Percentiles rank a stretch among this genome's conserved stretches.
These are phyloP conservation scores for Pilophorus perplexus DNA, from an alignment of 2,888 invertebrate species.

Conservation along the genomic window DNA sequence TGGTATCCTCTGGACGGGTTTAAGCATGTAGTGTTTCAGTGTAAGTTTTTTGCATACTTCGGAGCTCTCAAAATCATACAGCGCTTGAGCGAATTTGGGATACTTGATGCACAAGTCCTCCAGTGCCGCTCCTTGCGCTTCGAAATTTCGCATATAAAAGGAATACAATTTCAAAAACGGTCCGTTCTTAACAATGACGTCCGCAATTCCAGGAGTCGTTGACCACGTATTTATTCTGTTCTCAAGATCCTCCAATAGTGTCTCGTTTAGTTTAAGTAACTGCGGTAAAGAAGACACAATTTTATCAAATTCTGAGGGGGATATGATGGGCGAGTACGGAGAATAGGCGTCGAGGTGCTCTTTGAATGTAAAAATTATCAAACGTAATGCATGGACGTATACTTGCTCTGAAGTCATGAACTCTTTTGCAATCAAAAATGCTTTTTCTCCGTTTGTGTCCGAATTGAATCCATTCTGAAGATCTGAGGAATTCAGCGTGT, in stretches of 20 bases:
- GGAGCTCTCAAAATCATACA: slow-evolving; percentile 56
- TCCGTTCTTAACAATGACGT: slow-evolving; percentile 60
- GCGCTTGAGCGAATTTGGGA: slow-evolving; percentile 54
- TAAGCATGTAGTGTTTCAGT: slow-evolving; percentile 64
- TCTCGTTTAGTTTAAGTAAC: slow-evolving; percentile 57
- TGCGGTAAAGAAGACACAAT: slow-evolving; percentile 58
- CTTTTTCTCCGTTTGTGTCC: slow-evolving; percentile 20
- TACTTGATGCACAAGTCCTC: slow-evolving; percentile 57
- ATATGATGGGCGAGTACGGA: slow-evolving; percentile 53
- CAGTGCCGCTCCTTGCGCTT: slow-evolving; percentile 54
- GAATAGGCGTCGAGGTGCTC: slow-evolving; percentile 51
- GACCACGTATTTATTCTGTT: slow-evolving; percentile 56
- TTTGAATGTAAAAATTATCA: slow-evolving; percentile 58
- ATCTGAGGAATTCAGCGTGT: not conserved
- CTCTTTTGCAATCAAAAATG: slow-evolving; percentile 57
- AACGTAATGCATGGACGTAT: slow-evolving; percentile 58
- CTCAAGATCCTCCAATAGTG: slow-evolving; percentile 56
- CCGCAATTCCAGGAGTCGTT: slow-evolving; percentile 54
- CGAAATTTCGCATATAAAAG: slow-evolving; percentile 58
- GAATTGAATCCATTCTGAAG: slow-evolving; percentile 6
- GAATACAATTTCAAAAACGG: slow-evolving; percentile 61
- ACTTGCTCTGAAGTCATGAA: slow-evolving; percentile 58
- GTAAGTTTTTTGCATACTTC: slow-evolving; percentile 57
- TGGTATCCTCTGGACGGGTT: slow-evolving; percentile 66
- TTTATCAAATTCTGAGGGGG: slow-evolving; percentile 54